phyloP scores from a whole-genome alignment of 2,888 invertebrate genomes.

The Podotricha telesiphe region DNA sequence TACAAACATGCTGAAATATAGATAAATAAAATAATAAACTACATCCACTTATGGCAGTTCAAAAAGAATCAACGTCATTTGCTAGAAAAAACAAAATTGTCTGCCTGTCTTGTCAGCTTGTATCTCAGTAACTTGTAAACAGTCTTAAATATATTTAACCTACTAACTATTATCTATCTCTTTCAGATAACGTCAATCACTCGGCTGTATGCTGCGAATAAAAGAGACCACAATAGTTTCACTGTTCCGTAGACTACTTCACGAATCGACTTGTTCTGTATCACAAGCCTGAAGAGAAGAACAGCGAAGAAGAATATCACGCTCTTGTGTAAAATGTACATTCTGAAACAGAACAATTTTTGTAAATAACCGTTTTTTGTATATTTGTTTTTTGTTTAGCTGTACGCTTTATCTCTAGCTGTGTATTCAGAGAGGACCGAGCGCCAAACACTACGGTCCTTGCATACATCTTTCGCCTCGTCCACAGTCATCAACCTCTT shows the following conservation, averaged over 20 bases:
- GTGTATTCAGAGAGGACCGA: too few species aligned
- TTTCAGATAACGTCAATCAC: conserved; percentile 42
- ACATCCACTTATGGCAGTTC: not conserved
- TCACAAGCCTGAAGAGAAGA: conserved; percentile 57
- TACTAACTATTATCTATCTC: conserved; percentile 17
- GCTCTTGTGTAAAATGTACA: conserved; percentile 65
- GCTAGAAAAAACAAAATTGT: not conserved
- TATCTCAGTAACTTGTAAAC: not conserved
- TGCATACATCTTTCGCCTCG: too few species aligned
- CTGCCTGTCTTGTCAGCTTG: not conserved
- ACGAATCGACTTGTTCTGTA: conserved; percentile 58
- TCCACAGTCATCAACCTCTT: too few species aligned
- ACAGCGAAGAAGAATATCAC: conserved; percentile 55
- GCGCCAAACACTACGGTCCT: too few species aligned
- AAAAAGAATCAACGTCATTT: not conserved
- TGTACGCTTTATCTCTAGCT: too few species aligned
- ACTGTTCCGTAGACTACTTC: conserved; percentile 58
- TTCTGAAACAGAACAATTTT: conserved; percentile 53
- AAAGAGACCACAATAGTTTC: conserved; percentile 54
- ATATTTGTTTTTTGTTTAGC: too few species aligned
- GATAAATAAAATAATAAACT: not conserved
- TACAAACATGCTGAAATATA: not conserved
- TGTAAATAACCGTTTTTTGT: too few species aligned
- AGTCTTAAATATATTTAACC: not conserved
- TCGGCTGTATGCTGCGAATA: conserved; percentile 49